Evolutionary conservation across 2,113 vertebrate genomes (phyloP).

Genomic region (Otolemur garnettii): DNA sequence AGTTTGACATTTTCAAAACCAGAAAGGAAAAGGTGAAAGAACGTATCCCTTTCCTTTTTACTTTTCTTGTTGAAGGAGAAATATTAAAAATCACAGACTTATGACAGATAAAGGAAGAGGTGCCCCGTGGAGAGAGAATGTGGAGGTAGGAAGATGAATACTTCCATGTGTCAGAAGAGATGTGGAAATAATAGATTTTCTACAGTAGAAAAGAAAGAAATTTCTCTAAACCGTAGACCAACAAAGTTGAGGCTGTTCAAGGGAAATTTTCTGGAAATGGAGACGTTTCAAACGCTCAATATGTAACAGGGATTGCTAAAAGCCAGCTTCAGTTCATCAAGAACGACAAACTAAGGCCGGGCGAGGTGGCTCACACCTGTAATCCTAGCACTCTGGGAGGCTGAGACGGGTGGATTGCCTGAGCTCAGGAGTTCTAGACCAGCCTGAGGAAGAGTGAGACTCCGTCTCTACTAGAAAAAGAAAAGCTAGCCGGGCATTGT

Average conservation of each 20-base stretch:
- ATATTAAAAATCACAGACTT: not conserved
- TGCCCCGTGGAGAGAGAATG: not conserved
- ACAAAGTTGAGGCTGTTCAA: not conserved
- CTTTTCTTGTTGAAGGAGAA: conserved; percentile 17
- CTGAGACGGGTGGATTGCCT: too few relatives aligned
- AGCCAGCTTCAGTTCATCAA: not conserved
- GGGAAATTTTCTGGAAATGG: not conserved
- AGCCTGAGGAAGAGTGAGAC: too few relatives aligned
- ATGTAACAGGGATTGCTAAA: not conserved
- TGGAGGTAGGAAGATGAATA: not conserved
- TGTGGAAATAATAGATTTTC: not conserved
- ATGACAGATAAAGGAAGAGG: not conserved
- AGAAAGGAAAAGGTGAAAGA: not conserved
- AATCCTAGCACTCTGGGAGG: too few relatives aligned
- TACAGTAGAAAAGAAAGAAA: not conserved
- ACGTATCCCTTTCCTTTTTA: not conserved
- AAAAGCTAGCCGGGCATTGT: too few relatives aligned
- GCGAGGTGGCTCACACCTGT: too few relatives aligned
- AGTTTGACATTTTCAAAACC: conserved; percentile 35
- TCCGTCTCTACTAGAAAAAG: too few relatives aligned
- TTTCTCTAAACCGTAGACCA: not conserved
- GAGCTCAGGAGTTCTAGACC: too few relatives aligned
- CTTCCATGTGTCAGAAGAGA: not conserved
- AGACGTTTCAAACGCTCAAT: not conserved
- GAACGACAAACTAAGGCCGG: not conserved